A percentile compares a stretch with the other conserved stretches of the same genome.
Conservation (phyloP, 1,140 invertebrate genomes). For the Dryas iulia region DNA sequence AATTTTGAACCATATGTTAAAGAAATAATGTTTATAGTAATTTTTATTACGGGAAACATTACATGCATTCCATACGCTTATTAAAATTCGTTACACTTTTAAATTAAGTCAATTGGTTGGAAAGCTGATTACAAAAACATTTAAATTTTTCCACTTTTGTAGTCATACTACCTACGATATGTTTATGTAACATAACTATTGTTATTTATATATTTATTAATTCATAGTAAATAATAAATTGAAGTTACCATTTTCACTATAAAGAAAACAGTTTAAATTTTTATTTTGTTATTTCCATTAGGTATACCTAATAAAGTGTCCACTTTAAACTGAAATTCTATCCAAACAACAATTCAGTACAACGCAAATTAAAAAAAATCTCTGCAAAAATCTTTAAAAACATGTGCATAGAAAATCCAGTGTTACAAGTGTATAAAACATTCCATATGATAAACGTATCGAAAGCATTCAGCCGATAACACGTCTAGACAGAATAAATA, state of each 20-base stretch:
- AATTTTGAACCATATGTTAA: not conserved
- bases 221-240: no score
- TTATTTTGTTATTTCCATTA: no score
- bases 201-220: no score
- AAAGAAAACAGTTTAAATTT: no score
- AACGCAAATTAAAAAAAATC: not conserved
- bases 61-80: conserved; percentile 16
- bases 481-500: conserved; percentile 76
- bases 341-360: no score
- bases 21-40: not conserved
- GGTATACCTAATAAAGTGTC: no score
- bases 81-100: conserved; percentile 45
- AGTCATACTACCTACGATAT: no score
- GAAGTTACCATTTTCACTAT: no score
- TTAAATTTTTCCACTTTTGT: not conserved
- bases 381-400: conserved; percentile 5
- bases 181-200: no score
- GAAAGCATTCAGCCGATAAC: conserved; percentile 63
- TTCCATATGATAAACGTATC: conserved; percentile 69
- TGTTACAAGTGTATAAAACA: conserved; percentile 69
- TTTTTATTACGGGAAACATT: not conserved
- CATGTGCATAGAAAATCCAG: conserved; percentile 1
- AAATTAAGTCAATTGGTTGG: conserved; percentile 43
- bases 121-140: conserved; percentile 2
- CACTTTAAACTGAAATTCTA: no score